Conservation (phyloP, 1,140 invertebrate species). For the Drosophila takahashii region DNA sequence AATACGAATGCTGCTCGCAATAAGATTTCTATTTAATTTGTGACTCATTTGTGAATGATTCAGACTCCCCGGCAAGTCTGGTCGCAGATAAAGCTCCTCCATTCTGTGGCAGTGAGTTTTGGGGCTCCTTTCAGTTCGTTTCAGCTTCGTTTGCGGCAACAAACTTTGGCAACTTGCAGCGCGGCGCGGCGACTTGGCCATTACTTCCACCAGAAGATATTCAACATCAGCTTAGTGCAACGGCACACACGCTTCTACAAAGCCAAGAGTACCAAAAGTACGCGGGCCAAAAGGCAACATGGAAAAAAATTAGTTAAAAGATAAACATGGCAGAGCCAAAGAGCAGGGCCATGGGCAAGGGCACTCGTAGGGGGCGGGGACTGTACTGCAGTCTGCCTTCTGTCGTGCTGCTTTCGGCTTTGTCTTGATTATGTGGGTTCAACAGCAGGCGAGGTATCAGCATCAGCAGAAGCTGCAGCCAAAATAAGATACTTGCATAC, state of each 20-base stretch:
- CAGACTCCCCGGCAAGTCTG: slow-evolving; percentile 27
- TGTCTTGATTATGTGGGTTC: slow-evolving; percentile 78
- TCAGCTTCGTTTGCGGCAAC: slow-evolving; percentile 34
- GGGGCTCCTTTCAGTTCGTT: slow-evolving; percentile 26
- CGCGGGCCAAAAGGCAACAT: slow-evolving; percentile 66
- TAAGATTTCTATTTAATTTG: slow-evolving; percentile 15
- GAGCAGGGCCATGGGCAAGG: slow-evolving; percentile 26
- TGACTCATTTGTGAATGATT: slow-evolving; percentile 55
- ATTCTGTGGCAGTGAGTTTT: slow-evolving; percentile 31
- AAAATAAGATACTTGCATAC: slow-evolving; percentile 74
- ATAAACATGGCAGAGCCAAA: slow-evolving; percentile 76
- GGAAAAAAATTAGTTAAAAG: slow-evolving; percentile 83
- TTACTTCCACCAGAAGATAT: slow-evolving; percentile 74
- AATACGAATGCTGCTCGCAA: slow-evolving; percentile 1
- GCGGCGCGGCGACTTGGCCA: slow-evolving; percentile 51
- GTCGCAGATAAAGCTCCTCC: slow-evolving; percentile 24
- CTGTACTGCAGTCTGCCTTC: not conserved
- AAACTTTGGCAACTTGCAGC: slow-evolving; percentile 68
- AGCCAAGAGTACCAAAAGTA: slow-evolving; percentile 63
- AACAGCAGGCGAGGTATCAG: slow-evolving; percentile 7
- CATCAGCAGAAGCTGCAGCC: slow-evolving; percentile 18
- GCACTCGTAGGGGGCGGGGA: not conserved
- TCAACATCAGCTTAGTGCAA: slow-evolving; percentile 49
- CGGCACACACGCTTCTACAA: slow-evolving; percentile 50
- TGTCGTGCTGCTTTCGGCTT: slow-evolving; percentile 72